Evolutionary conservation across 1,140 invertebrate species (phyloP).

Genomic region (Atta texana): DNA sequence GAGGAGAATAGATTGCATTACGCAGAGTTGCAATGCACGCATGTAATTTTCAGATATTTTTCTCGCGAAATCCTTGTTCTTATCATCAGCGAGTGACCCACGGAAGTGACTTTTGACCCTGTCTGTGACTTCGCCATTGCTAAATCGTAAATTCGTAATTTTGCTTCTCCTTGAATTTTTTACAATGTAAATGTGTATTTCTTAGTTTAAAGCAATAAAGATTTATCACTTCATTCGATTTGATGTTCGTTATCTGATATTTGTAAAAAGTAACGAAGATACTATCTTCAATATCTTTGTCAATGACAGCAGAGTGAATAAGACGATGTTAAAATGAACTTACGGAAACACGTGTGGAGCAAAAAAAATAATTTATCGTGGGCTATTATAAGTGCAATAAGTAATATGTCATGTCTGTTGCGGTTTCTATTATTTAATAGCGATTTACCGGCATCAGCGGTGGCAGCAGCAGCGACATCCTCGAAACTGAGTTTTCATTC

Average conservation of each 20-base stretch:
- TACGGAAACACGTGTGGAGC: not conserved
- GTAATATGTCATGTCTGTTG: not conserved
- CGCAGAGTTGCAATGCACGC: not conserved
- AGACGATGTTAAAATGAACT: constrained; percentile 11
- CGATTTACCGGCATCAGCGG: not conserved
- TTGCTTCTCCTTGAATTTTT: not conserved
- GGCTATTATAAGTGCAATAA: constrained; percentile 18
- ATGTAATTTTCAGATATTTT: constrained; percentile 41
- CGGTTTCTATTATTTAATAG: constrained; percentile 38
- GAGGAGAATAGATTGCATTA: not conserved
- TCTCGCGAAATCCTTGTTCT: not conserved
- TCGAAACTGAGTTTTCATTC: constrained; percentile 51
- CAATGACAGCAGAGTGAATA: not conserved
- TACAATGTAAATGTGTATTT: not conserved
- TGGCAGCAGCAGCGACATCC: not conserved
- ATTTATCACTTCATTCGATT: not conserved
- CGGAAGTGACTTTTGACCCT: constrained; percentile 15
- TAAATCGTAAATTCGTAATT: not conserved
- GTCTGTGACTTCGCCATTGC: not conserved
- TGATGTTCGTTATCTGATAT: not conserved
- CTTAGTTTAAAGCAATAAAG: not conserved
- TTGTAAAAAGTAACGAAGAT: not conserved
- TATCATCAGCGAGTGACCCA: not conserved
- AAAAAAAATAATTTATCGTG: constrained; percentile 4
- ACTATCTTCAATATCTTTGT: not conserved